Base-by-base conservation (phyloP, 2,888 invertebrate species). In the Ypsolopha scabrella region DNA sequence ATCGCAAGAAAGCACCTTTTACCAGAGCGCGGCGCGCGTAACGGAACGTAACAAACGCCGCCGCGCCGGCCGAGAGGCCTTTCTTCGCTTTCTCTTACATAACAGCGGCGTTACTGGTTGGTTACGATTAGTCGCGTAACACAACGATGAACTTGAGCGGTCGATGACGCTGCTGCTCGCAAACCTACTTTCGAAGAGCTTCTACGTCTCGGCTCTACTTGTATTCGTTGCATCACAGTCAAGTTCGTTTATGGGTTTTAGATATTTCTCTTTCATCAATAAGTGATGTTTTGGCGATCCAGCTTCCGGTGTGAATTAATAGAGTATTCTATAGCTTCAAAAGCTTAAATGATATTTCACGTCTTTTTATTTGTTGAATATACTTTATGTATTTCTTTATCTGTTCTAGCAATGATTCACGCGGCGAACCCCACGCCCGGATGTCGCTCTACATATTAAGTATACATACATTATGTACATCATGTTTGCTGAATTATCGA, bases 1-100 rank as follows among this genome's bases (percentile, higher is more conserved):
- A 80, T 81, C 75, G 68, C 81, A 80, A 76, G 82, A 83, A 83
- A 85, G 81, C 80, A 80, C 82, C 82, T 81, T 82, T 82, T 82
- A 81, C 81, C 74, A 70, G 50, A 75, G 71, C 50, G 54, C 53
- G 55, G 51, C 49, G 63, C 72, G 73, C 77, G 80, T 80, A 80
- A 78, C 75, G 66, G 69, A 63, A 69, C 70, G 73, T 73, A 75
- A 75, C 74, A 65, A 69, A 68, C 64, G 71, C 72, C 70, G 71
- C n/a, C 11, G 7, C 10, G 41, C 6, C n/a, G 11, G 41, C n/a
- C 41, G n/a, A 11, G 10, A 10, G 35, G 36, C 24, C 80, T 81
- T 81, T 82, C 80, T 80, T 80, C 62, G 82, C 85, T 85, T 85
- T 85, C 85, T 81, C 79, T 85, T 85, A 75, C 72, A 68, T 81